These are phyloP conservation scores for Sebastes hopkinsi DNA, from an alignment of 2,797 vertebrate genomes.

Conservation along the genomic window DNA sequence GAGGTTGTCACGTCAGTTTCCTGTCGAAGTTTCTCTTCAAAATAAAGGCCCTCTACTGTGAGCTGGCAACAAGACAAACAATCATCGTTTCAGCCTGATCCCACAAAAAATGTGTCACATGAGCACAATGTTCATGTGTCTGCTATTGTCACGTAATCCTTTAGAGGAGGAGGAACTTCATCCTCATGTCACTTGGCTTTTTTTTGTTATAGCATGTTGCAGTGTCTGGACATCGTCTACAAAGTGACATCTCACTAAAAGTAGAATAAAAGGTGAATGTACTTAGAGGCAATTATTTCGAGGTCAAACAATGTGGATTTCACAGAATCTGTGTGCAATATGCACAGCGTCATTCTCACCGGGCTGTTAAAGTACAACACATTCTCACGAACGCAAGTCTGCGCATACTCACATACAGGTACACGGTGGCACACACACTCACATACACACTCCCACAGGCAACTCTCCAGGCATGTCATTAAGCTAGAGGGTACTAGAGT, in stretches of 20 bases:
- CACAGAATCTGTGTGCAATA: conserved; percentile 19
- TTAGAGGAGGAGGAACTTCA: not conserved
- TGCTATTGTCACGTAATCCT: not conserved
- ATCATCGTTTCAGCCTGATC: not conserved
- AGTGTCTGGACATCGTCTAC: not conserved
- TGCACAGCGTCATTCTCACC: conserved; percentile 29
- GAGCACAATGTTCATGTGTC: not conserved
- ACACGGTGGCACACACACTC: conserved; percentile 21
- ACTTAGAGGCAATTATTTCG: not conserved
- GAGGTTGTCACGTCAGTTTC: not conserved
- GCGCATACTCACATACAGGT: conserved; percentile 20
- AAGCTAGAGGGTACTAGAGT: conserved; percentile 83
- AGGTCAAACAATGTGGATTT: conserved; percentile 17
- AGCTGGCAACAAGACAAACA: not conserved
- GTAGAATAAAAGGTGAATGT: conserved; percentile 7
- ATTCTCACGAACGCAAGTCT: conserved; percentile 17
- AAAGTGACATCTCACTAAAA: not conserved
- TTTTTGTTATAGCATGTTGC: not conserved
- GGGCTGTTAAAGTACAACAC: conserved; percentile 4
- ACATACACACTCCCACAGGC: conserved; percentile 29
- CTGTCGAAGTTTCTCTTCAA: conserved; percentile 16
- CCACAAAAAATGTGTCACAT: not conserved
- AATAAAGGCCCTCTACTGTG: conserved; percentile 21
- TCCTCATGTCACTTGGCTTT: not conserved
- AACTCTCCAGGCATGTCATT: conserved; percentile 53